phyloP scores from a whole-genome alignment of 2,797 vertebrate genomes.

The Acrocephalus scirpaceus region DNA sequence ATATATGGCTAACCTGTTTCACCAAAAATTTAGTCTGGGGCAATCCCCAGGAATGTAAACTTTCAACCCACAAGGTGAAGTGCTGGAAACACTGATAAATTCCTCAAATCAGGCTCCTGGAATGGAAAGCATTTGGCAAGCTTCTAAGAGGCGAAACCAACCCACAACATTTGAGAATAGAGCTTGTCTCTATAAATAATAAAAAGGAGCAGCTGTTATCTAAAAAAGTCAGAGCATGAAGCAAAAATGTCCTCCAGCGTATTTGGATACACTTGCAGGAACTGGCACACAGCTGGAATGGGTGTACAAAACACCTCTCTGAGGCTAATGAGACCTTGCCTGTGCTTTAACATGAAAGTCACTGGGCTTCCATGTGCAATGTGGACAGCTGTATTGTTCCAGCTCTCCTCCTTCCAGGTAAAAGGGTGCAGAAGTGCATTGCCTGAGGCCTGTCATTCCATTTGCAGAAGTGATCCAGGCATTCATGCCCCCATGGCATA shows the following conservation, averaged over 20 bases:
- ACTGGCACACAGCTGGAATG: background rate
- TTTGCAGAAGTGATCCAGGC: background rate
- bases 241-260: background rate
- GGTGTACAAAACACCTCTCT: background rate
- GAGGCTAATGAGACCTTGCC: background rate
- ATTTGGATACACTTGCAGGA: background rate
- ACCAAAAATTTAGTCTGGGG: constrained; percentile 19
- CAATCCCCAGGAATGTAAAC: constrained; percentile 7
- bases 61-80: background rate
- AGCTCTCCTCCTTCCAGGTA: background rate
- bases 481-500: rapidly evolving
- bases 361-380: background rate
- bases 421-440: background rate
- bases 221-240: background rate
- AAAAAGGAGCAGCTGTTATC: constrained; percentile 38
- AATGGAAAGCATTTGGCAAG: constrained; percentile 53
- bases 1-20: background rate
- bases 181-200: constrained; percentile 46
- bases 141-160: background rate
- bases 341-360: background rate
- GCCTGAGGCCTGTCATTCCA: background rate
- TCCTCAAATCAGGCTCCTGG: constrained; percentile 21
- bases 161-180: background rate
- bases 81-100: background rate
- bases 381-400: background rate